Evolutionary conservation across 2,888 invertebrate species (phyloP).

Genomic region (Thera obeliscata): DNA sequence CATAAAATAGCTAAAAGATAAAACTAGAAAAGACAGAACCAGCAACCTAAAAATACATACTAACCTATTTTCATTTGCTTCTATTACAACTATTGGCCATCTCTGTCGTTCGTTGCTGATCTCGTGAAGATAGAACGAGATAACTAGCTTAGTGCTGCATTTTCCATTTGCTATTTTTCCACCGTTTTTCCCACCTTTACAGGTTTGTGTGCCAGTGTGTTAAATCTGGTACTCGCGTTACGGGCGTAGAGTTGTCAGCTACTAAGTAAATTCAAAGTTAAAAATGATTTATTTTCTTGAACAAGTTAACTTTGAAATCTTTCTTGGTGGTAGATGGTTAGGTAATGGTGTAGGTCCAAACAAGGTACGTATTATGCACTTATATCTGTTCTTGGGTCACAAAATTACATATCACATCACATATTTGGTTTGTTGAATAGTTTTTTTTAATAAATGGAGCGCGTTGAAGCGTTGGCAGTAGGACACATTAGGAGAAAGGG

Average conservation of each 20-base stretch:
- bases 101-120: background rate
- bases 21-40: background rate
- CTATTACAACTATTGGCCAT: background rate
- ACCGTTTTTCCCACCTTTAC: slow-evolving; percentile 21
- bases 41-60: background rate
- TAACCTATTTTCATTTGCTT: background rate
- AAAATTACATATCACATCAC: too few relatives aligned
- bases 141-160: slow-evolving; percentile 2
- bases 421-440: too few relatives aligned
- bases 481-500: too few relatives aligned
- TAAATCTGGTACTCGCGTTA: slow-evolving; percentile 8
- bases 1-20: background rate
- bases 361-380: too few relatives aligned
- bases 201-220: slow-evolving; percentile 21
- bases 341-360: too few relatives aligned
- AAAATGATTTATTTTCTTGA: too few relatives aligned
- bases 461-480: too few relatives aligned
- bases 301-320: too few relatives aligned
- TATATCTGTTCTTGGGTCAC: too few relatives aligned
- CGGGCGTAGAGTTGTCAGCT: background rate
- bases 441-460: too few relatives aligned
- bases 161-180: slow-evolving; percentile 23
- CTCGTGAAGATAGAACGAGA: slow-evolving; percentile 4
- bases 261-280: background rate
- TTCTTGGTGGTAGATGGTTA: too few relatives aligned